Base-by-base conservation (phyloP, 2,888 invertebrate species). In the Brachyopa scutellaris region DNA sequence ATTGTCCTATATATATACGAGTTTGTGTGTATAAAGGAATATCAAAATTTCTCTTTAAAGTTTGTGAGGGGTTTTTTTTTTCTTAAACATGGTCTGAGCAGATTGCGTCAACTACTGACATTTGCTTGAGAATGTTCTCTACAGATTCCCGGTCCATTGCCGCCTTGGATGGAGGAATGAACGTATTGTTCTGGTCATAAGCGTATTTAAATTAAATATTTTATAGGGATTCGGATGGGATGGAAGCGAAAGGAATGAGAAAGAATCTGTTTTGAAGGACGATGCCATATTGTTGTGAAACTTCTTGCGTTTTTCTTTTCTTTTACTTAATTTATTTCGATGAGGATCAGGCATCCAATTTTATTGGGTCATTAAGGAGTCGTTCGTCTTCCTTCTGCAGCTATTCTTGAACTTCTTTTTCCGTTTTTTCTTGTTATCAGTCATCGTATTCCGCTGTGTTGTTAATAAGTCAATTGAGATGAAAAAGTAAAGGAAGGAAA, bases 151-250 rank as follows among this genome's bases (percentile, higher is more conserved):
- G 5, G 33, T 11, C 11, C 4, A 23, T 49, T 8, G 33, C n/a
- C 9, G 9, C n/a, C 29, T 19, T 9, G 53, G 9, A 13, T 17
- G 47, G 21, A 36, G 8, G 51, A n/a, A 33, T 42, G 57, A 8
- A 51, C 57, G 42, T 79, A 73, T 72, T 72, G 42, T 72, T 72
- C 61, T 72, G 59, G 47, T 61, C 64, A 67, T 61, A 66, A 66
- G 73, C 66, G 59, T 79, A 66, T 73, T 79, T 73, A 73, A 73
- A 67, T 73, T 79, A 67, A 73, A 79, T 79, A 79, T 79, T 79
- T 61, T 49, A 42, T 40, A 62, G 31, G 17, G 47, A 6, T 11
- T 36, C 26, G 29, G 11, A 55, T 45, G 33, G 31, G 45, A 15
- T 40, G 11, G 47, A 53, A 29, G 19, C n/a, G 9, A 2, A 15